Conservation (phyloP, 1,140 invertebrate species). For the Drosophila tani region DNA sequence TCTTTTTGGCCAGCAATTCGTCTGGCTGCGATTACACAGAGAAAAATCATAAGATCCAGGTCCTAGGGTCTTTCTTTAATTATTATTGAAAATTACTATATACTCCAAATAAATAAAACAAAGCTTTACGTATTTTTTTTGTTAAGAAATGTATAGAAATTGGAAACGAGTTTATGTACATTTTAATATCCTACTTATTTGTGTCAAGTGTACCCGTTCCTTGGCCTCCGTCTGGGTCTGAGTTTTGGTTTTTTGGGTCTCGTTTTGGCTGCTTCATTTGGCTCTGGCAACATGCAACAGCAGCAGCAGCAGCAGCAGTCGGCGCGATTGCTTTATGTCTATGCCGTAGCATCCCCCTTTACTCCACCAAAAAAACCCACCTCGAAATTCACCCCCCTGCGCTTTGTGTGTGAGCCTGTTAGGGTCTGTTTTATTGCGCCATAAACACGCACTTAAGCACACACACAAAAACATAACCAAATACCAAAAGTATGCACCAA, state of each 20-base stretch:
- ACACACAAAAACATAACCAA: slow-evolving; percentile 43
- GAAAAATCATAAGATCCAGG: not conserved
- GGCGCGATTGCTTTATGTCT: slow-evolving; percentile 53
- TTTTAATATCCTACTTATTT: not conserved
- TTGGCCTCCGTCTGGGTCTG: slow-evolving; percentile 27
- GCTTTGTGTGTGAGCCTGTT: slow-evolving; percentile 62
- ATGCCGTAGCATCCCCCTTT: slow-evolving; percentile 15
- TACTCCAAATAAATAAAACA: no score
- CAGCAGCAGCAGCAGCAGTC: slow-evolving; percentile 41
- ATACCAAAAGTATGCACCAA: slow-evolving; percentile 14
- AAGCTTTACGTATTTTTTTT: no score
- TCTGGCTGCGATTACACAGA: slow-evolving; percentile 27
- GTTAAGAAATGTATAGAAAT: no score
- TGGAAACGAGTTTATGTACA: not conserved
- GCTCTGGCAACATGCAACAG: slow-evolving; percentile 64
- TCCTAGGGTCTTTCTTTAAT: no score
- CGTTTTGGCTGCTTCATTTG: slow-evolving; percentile 75
- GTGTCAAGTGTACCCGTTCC: slow-evolving; percentile 5
- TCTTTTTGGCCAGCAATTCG: slow-evolving; percentile 49
- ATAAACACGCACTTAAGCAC: slow-evolving; percentile 81
- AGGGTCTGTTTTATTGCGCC: slow-evolving; percentile 82
- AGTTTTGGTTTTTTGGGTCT: slow-evolving; percentile 49
- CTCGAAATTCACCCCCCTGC: slow-evolving; percentile 7
- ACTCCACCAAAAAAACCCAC: not conserved
- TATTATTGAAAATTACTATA: no score